Evolutionary conservation across 2,113 vertebrate genomes (phyloP).

Genomic region (Melanerpes aurifrons): DNA sequence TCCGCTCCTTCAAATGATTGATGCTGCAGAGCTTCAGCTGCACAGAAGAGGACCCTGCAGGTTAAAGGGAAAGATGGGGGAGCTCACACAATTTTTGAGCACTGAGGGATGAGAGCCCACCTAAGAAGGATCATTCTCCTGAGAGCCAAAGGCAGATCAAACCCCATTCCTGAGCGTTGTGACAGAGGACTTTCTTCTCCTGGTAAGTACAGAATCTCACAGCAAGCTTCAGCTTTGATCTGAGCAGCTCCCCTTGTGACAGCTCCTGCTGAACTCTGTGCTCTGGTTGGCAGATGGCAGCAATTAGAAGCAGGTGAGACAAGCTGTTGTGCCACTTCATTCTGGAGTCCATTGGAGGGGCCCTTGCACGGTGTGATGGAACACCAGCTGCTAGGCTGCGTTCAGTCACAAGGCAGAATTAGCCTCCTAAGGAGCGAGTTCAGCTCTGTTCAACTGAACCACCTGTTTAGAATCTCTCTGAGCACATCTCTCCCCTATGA

Average conservation of each 20-base stretch:
- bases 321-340: neutral
- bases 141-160: neutral
- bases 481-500: conserved; percentile 38
- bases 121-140: neutral
- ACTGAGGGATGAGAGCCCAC: neutral
- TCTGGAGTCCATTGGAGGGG: neutral
- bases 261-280: neutral
- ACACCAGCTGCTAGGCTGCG: conserved; percentile 9
- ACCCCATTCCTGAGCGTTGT: neutral
- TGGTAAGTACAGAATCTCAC: neutral
- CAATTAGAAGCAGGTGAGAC: neutral
- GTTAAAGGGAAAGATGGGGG: neutral
- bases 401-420: conserved; percentile 16
- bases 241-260: neutral
- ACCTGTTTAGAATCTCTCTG: neutral
- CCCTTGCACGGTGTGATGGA: neutral
- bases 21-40: neutral
- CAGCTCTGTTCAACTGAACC: neutral
- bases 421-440: neutral
- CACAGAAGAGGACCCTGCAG: neutral
- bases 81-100: neutral
- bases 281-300: neutral
- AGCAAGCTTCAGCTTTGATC: neutral
- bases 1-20: neutral
- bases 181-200: neutral